Evolutionary conservation across 2,797 vertebrate genomes (phyloP).

Genomic region (Ataeniobius toweri): DNA sequence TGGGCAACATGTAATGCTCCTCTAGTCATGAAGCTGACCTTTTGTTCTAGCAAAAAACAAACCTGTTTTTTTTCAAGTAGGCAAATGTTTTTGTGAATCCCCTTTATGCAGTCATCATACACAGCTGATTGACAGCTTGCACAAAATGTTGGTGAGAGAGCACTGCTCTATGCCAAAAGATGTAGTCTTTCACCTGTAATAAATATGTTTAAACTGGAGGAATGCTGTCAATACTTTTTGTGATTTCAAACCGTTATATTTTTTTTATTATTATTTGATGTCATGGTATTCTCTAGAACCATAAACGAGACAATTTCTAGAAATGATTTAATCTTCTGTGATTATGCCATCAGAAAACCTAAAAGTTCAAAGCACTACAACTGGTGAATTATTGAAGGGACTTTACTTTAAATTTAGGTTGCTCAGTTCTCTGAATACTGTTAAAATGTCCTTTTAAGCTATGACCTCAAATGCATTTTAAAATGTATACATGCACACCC

Average conservation of each 20-base stretch:
- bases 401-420: conserved; percentile 48
- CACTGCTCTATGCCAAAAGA: neutral
- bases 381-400: conserved; percentile 38
- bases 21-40: neutral
- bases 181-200: neutral
- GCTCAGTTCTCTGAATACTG: conserved; percentile 46
- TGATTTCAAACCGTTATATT: neutral
- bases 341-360: conserved; percentile 29
- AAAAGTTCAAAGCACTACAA: conserved; percentile 26
- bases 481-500: neutral
- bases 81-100: neutral
- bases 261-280: neutral
- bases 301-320: neutral
- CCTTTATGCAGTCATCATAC: neutral
- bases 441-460: conserved; percentile 63
- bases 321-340: neutral
- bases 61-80: no score
- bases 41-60: neutral
- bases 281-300: neutral
- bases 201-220: neutral
- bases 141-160: neutral
- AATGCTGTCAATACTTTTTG: neutral
- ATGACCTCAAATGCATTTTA: conserved; percentile 46
- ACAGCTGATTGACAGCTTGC: neutral
- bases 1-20: neutral